A percentile compares a stretch with the other conserved stretches of the same genome.
Evolutionary conservation across 2,888 invertebrate genomes (phyloP).

Genomic region (Uropetala carovei): DNA sequence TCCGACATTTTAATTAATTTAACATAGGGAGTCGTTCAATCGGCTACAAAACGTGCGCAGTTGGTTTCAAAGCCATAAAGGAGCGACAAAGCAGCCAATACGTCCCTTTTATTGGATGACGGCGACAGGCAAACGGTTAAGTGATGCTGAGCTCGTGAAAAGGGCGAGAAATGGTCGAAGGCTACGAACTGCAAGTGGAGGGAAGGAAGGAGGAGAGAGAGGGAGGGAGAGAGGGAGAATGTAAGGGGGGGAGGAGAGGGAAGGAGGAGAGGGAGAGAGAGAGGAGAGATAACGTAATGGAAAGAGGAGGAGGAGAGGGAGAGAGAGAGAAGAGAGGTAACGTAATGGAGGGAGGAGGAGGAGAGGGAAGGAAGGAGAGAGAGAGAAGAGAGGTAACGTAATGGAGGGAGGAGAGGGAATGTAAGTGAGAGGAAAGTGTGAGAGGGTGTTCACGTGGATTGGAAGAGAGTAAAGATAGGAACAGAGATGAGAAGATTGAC

Average conservation of each 20-base stretch:
- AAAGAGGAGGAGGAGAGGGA: not conserved
- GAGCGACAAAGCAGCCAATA: not conserved
- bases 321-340: not conserved
- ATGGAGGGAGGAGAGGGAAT: no score
- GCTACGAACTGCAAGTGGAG: not conserved
- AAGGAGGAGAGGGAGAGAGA: not conserved
- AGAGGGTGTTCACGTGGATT: not conserved
- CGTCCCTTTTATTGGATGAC: not conserved
- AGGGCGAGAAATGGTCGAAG: not conserved
- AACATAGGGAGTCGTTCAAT: not conserved
- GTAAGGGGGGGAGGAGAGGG: not conserved
- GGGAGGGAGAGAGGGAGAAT: not conserved
- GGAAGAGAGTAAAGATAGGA: slow-evolving; percentile 63
- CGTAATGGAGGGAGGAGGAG: not conserved
- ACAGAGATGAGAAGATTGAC: not conserved
- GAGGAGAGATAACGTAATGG: not conserved
- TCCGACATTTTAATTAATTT: not conserved
- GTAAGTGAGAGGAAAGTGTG: no score
- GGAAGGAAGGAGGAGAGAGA: not conserved
- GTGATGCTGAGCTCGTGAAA: not conserved
- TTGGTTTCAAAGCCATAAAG: slow-evolving; percentile 5
- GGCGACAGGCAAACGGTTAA: not conserved
- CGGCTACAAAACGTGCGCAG: not conserved
- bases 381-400: not conserved
- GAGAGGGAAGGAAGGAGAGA: not conserved